Conservation (phyloP, 2,113 vertebrate species). For the Pavo muticus region DNA sequence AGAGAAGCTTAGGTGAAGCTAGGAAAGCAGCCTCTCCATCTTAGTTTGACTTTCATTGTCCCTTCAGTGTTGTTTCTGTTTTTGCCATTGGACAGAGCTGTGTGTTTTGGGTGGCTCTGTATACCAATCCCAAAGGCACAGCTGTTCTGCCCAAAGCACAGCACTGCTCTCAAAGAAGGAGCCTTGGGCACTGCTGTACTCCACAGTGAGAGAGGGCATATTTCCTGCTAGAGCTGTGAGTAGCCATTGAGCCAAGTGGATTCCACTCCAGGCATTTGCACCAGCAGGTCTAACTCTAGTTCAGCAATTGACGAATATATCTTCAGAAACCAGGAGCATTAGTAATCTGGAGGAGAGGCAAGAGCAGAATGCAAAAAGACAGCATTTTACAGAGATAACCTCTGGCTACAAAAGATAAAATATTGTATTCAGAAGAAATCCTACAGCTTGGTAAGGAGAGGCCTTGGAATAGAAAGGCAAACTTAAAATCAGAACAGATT, state of each 20-base stretch:
- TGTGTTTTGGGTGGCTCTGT: too few relatives aligned
- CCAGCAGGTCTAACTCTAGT: not conserved
- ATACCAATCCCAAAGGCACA: not conserved
- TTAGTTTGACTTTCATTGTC: not conserved
- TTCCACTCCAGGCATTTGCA: not conserved
- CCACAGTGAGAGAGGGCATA: too few relatives aligned
- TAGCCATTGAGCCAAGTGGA: too few relatives aligned
- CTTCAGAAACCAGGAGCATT: not conserved
- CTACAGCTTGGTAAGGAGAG: not conserved
- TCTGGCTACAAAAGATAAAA: not conserved
- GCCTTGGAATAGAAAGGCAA: not conserved
- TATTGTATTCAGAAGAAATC: not conserved
- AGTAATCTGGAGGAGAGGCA: not conserved
- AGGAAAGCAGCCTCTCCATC: not conserved
- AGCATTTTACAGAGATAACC: not conserved
- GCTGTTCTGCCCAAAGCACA: not conserved
- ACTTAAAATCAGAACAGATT: not conserved
- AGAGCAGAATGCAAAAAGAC: not conserved
- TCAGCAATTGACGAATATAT: not conserved
- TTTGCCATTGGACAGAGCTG: rapidly evolving
- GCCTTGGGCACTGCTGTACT: not conserved
- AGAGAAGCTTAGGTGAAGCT: not conserved
- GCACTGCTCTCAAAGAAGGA: rapidly evolving
- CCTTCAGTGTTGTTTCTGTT: not conserved
- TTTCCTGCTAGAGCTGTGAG: not conserved